Percentiles rank a stretch among this genome's conserved stretches.
These are phyloP conservation scores for Eurytoma adleriae DNA, from an alignment of 2,888 invertebrate species.

Conservation along the genomic window DNA sequence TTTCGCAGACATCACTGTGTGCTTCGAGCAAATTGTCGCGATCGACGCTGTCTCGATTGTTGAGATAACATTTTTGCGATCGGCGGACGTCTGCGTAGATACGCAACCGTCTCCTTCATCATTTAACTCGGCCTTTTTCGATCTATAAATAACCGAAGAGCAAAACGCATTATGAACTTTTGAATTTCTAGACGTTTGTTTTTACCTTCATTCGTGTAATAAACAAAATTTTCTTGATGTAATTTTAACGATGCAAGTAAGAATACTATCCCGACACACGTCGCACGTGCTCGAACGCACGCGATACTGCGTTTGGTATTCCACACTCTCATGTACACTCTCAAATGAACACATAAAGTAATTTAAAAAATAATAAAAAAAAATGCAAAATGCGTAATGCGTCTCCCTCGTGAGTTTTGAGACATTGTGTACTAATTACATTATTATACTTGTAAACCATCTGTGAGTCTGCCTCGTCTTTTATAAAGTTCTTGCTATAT, in stretches of 20 bases:
- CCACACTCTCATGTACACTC: conserved; percentile 18
- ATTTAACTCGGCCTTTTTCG: conserved; percentile 13
- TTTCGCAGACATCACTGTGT: conserved; percentile 18
- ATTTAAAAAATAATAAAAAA: conserved; percentile 26
- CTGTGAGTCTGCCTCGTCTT: conserved; percentile 75
- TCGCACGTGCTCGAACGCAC: conserved; percentile 3
- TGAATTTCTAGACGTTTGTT: conserved; percentile 39
- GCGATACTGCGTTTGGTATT: conserved; percentile 14
- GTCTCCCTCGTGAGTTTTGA: conserved; percentile 61
- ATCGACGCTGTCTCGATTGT: too few species aligned
- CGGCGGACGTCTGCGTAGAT: neutral
- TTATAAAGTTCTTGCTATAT: conserved; percentile 75
- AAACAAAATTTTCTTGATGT: conserved; percentile 48
- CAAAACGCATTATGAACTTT: conserved; percentile 15
- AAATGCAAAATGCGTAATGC: conserved; percentile 47
- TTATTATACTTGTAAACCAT: conserved; percentile 71
- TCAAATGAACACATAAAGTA: conserved; percentile 31
- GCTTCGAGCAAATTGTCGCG: neutral
- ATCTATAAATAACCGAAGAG: neutral
- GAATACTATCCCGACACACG: conserved; percentile 3
- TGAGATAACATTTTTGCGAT: conserved; percentile 2
- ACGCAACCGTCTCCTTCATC: neutral
- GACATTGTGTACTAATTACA: conserved; percentile 65
- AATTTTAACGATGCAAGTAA: conserved; percentile 4
- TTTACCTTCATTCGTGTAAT: conserved; percentile 34